These are phyloP conservation scores for Drosophila maculinotata DNA, from an alignment of 2,888 invertebrate species.

Conservation along the genomic window DNA sequence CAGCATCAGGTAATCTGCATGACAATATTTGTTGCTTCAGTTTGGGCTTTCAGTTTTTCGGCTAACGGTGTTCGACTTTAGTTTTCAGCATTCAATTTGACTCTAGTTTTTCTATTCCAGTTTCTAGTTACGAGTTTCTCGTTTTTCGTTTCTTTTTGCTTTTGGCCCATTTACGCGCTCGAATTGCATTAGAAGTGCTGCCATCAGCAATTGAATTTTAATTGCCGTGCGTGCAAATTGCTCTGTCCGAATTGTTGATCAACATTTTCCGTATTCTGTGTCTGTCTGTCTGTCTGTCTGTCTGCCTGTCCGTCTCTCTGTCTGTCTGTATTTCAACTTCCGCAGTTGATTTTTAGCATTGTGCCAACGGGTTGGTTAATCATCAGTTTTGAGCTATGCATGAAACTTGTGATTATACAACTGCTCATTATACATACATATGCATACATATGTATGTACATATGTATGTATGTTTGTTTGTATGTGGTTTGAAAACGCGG, in stretches of 20 bases:
- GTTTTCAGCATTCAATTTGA: slow-evolving; percentile 11
- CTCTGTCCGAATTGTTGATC: slow-evolving; percentile 18
- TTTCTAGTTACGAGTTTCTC: too few relatives aligned
- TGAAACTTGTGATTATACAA: slow-evolving; percentile 13
- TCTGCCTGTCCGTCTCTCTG: too few relatives aligned
- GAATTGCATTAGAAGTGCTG: slow-evolving; percentile 20
- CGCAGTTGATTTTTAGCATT: slow-evolving; percentile 27
- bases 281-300: background rate
- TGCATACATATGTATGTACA: too few relatives aligned
- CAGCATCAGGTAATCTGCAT: slow-evolving; percentile 40
- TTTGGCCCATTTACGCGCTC: slow-evolving; percentile 4
- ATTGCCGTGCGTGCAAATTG: slow-evolving; percentile 32
- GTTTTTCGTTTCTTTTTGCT: background rate
- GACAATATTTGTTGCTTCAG: slow-evolving; percentile 26
- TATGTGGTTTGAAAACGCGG: slow-evolving; percentile 21
- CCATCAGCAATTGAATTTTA: slow-evolving; percentile 26
- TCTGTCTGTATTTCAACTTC: slow-evolving; percentile 17
- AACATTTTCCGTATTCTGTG: background rate
- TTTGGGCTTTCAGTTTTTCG: slow-evolving; percentile 11
- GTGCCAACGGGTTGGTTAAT: slow-evolving; percentile 16
- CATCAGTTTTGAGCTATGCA: slow-evolving; percentile 20
- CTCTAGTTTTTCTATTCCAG: slow-evolving; percentile 5
- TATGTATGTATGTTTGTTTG: too few relatives aligned
- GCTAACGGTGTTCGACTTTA: slow-evolving; percentile 1
- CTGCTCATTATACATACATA: background rate